Evolutionary conservation across 37 sponge, comb jelly and placozoan species (phyloP).

Genomic region (Agelas oroides): DNA sequence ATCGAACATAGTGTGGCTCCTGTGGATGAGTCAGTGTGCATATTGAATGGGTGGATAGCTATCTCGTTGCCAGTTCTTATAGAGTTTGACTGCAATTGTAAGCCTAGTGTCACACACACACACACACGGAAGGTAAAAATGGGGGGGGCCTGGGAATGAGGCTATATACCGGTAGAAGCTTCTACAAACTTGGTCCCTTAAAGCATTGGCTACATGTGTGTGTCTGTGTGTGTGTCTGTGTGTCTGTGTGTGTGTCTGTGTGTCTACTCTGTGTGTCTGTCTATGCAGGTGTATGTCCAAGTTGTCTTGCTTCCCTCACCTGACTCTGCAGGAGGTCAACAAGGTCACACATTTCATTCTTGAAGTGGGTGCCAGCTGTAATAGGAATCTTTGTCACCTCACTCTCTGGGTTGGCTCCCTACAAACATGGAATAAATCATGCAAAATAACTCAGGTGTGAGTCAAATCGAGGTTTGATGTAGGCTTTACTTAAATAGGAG

Average conservation of each 20-base stretch:
- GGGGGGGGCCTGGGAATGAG: too few species aligned
- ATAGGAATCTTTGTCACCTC: constrained; percentile 71
- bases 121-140: too few species aligned
- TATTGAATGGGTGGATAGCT: background rate
- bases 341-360: constrained; percentile 69
- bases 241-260: too few species aligned
- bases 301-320: too few species aligned
- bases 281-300: constrained; percentile 3
- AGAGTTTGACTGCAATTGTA: too few species aligned
- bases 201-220: too few species aligned
- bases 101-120: too few species aligned
- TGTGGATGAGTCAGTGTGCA: constrained; percentile 27
- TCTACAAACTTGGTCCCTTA: too few species aligned
- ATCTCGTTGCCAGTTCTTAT: background rate
- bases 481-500: too few species aligned
- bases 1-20: constrained; percentile 80
- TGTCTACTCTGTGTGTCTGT: too few species aligned
- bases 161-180: too few species aligned
- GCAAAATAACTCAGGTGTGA: background rate
- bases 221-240: background rate
- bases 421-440: background rate
- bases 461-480: too few species aligned
- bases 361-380: constrained; percentile 75
- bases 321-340: constrained; percentile 60
- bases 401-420: constrained; percentile 69